Percentiles rank a stretch among this genome's conserved stretches.
phyloP scores from a whole-genome alignment of 2,113 vertebrate genomes.

The Hydropotes inermis region DNA sequence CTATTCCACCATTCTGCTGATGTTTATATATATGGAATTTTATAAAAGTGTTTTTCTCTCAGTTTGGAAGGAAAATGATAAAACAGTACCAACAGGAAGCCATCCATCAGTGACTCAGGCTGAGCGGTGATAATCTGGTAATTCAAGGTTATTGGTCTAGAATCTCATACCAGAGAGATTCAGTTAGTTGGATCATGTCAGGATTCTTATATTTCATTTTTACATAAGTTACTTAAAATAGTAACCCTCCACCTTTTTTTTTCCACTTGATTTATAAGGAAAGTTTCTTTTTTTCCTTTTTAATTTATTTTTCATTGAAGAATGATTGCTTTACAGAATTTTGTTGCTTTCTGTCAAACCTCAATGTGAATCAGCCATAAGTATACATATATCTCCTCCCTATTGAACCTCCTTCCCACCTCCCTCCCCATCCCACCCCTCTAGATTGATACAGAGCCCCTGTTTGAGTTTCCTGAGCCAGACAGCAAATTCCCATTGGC shows the following conservation, averaged over 20 bases:
- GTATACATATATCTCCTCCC: background rate
- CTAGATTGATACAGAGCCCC: background rate
- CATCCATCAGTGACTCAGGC: background rate
- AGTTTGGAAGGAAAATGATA: background rate
- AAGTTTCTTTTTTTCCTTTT: background rate
- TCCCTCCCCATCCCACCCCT: accelerated
- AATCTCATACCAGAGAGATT: background rate
- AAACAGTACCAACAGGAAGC: background rate
- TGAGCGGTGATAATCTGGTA: background rate
- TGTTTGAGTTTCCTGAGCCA: background rate
- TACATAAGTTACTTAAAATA: background rate
- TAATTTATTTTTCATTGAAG: background rate
- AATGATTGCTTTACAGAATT: background rate
- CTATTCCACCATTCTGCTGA: background rate
- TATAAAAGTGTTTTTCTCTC: background rate
- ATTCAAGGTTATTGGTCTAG: background rate
- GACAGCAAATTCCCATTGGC: background rate
- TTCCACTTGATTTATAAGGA: background rate
- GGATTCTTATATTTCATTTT: background rate
- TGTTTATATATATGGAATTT: background rate
- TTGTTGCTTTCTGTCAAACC: background rate
- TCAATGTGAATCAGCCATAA: background rate
- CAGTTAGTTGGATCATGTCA: background rate
- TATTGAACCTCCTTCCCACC: background rate
- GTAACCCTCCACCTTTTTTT: background rate